These are phyloP conservation scores for Threskiornis aethiopicus DNA, from an alignment of 2,797 vertebrate species.

Conservation along the genomic window DNA sequence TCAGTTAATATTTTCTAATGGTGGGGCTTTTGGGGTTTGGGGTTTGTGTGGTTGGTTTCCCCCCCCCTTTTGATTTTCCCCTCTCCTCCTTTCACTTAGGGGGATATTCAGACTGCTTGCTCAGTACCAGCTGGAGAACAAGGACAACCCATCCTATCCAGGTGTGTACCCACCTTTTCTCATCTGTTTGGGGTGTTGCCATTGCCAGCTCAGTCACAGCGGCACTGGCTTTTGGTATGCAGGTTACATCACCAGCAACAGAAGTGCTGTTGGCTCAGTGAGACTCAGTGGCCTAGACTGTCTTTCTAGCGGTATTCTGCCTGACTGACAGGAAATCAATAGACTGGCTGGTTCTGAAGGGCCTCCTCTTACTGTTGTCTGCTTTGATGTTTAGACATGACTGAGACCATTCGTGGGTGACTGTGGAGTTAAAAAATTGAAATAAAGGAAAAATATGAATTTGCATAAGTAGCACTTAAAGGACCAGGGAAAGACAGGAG, in stretches of 20 bases:
- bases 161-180: slow-evolving; percentile 70
- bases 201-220: not conserved
- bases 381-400: not conserved
- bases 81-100: slow-evolving; percentile 66
- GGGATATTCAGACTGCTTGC: slow-evolving; percentile 95
- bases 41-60: not conserved
- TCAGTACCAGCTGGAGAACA: slow-evolving; percentile 92
- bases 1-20: not conserved
- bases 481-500: not conserved
- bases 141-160: slow-evolving; percentile 89
- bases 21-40: not conserved
- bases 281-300: not conserved
- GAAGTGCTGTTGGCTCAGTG: not conserved
- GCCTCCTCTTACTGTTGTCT: not conserved
- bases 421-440: not conserved
- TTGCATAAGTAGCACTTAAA: not conserved
- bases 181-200: not conserved
- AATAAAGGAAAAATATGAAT: not conserved
- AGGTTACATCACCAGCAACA: not conserved
- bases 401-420: not conserved
- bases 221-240: not conserved
- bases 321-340: not conserved
- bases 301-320: not conserved
- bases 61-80: not conserved
- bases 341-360: not conserved